Conservation (phyloP, 2,113 vertebrate genomes). For the Excalfactoria chinensis region DNA sequence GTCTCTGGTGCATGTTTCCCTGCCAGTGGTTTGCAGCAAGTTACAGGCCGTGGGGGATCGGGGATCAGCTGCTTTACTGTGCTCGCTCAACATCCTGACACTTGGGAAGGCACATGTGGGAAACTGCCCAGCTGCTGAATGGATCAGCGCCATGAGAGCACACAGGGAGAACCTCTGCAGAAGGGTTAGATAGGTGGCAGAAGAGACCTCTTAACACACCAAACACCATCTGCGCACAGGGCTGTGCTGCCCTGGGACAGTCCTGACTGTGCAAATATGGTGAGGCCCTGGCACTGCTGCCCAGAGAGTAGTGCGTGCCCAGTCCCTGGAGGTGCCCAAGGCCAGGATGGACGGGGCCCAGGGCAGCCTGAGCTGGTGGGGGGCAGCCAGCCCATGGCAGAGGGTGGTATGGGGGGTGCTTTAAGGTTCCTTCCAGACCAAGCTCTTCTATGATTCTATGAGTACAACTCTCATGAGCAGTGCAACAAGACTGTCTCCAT, state of each 20-base stretch:
- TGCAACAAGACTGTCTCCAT: background rate
- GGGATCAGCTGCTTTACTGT: background rate
- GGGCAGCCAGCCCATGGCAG: background rate
- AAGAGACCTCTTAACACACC: rapidly evolving
- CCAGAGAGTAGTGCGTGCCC: too few species aligned
- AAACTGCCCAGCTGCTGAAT: background rate
- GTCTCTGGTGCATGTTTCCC: slow-evolving; percentile 59
- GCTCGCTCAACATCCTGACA: background rate
- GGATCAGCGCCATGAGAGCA: background rate
- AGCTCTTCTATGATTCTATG: background rate
- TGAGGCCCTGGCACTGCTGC: too few species aligned
- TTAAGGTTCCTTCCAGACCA: background rate
- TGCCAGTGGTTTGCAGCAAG: slow-evolving; percentile 41
- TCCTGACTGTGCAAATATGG: background rate
- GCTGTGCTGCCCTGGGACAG: background rate
- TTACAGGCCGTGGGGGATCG: slow-evolving; percentile 9
- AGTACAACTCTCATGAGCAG: background rate
- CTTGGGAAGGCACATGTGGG: background rate
- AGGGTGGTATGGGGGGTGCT: background rate
- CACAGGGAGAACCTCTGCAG: background rate
- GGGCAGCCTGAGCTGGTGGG: background rate
- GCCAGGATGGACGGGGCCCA: background rate
- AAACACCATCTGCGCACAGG: background rate
- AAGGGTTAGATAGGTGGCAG: background rate
- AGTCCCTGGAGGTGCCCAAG: too few species aligned